phyloP scores from a whole-genome alignment of 2,113 vertebrate species.

The Calidris pugnax region DNA sequence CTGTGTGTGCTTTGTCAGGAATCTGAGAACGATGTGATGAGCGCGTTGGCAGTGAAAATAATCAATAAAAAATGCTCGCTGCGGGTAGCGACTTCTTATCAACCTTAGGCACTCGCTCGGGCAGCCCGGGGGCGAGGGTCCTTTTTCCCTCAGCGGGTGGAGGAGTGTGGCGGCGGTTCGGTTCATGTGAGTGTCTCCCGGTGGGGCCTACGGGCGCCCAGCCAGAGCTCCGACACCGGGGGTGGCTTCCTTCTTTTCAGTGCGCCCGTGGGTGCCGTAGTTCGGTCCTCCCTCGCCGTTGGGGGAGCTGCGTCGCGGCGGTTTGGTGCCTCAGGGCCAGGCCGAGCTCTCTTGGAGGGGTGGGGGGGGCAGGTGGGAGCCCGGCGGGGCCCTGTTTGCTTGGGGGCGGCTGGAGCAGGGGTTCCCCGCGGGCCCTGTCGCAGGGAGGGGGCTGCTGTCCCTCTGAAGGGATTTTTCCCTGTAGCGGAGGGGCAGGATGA shows the following conservation, averaged over 20 bases:
- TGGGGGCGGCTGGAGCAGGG: accelerated
- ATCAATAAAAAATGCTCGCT: neutral
- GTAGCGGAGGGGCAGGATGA: neutral
- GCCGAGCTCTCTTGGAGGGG: neutral
- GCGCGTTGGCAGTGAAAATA: neutral
- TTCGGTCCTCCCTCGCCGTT: accelerated
- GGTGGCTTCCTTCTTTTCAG: neutral
- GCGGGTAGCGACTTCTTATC: accelerated
- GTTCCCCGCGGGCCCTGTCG: accelerated
- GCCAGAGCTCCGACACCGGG: accelerated
- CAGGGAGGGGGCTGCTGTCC: neutral
- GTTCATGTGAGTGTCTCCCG: slow-evolving; percentile 37
- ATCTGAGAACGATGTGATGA: accelerated
- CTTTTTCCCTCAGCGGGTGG: neutral
- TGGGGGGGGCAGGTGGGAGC: neutral
- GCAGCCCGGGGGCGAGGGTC: neutral
- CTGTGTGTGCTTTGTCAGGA: accelerated
- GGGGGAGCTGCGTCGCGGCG: neutral
- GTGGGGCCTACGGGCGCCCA: accelerated
- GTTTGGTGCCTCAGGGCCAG: neutral
- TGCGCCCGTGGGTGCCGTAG: neutral
- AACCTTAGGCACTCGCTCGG: neutral
- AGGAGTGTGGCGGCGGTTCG: neutral
- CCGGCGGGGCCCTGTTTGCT: neutral
- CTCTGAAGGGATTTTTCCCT: too few relatives aligned